Base-by-base conservation (phyloP, 2,797 vertebrate genomes). In the Phaenicophaeus curvirostris region DNA sequence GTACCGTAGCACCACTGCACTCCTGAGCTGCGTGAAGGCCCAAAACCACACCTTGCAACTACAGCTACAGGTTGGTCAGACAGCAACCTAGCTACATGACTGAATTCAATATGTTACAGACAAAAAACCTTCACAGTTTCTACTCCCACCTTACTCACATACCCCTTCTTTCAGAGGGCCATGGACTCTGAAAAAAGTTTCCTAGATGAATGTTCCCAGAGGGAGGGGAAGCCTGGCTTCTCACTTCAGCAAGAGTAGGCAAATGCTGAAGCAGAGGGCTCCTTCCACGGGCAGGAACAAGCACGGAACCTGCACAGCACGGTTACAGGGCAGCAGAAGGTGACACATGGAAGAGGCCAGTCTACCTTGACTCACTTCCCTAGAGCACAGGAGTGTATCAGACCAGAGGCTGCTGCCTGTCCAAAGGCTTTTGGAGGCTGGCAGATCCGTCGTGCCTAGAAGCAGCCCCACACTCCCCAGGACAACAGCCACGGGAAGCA, bases 331-430 rank as follows among this genome's bases (percentile, higher is more conserved):
- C 51, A 62, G 42, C 5, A 76, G 31, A 58, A 31, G 33, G 50
- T n/a, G 54, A 68, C 86, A 78, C 3, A 30, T 1, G 3, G 19
- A 88, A 84, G 41, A 84, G 15, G 19, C 6, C 48, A 76, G 37
- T 6, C 41, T 39, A 75, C 58, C 54, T 54, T 41, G 25, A 66
- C 39, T 42, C 30, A 27, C 11, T 63, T 13, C 28, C 8, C 19
- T 7, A 17, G 9, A 58, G 33, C 28, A 44, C 0, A 5, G 21
- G 9, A 81, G 7, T 2, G 5, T 51, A 65, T 17, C 1, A 0
- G 14, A 17, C 9, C 69, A 90, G 37, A 48, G 7, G 53, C 5
- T 37, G 15, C 20, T 25, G 14, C 62, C 50, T 67, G 21, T 14
- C 33, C 25, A 48, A 31, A 27, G 6, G 44, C 4, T 58, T 82